Evolutionary conservation across 2,113 vertebrate genomes (phyloP), one percentile per base, ranked within the genome.

Genomic region (Leucosticte australis): DNA sequence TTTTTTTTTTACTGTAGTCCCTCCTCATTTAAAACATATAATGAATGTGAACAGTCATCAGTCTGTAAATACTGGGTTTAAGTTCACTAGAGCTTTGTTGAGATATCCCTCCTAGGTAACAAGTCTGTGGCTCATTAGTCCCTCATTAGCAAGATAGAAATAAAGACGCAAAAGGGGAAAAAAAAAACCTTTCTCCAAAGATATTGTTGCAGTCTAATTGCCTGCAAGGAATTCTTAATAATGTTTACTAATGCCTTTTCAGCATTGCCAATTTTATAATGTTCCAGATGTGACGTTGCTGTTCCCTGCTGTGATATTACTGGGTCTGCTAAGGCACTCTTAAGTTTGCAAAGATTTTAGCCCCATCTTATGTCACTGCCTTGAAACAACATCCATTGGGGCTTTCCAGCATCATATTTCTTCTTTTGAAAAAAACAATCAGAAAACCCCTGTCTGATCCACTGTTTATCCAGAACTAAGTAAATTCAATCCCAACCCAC

Each of bases 211-310:
- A 96, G 96, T 98, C 95, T 98, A 98, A 97, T 98, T 98, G 98
- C 97, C 98, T 98, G 96, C 97, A 97, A 98, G 97, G 97, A 98
- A 97, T 98, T 98, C 97, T 97, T 98, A 98, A 98, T 98, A 98
- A 98, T 98, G 97, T 98, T 98, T 98, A 97, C 98, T 98, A 98
- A 98, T 97, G 97, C 96, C 95, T 98, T 97, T 97, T 96, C 98
- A 97, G 97, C 90, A 96, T 93, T 97, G 97, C 97, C 97, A 97
- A 94, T 95, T 97, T 97, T 98, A 97, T 98, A 98, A 97, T 87
- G 94, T 95, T 97, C 97, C 98, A 98, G 97, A 97, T 98, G 97
- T 98, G 96, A 98, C 94, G 97, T 98, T 96, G 96, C 81, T 73
- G 82, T 94, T 95, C 90, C 97, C 97, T 95, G 97, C 98, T 98